Evolutionary conservation across 1,140 invertebrate genomes (phyloP).

Genomic region (Asbolus verrucosus): DNA sequence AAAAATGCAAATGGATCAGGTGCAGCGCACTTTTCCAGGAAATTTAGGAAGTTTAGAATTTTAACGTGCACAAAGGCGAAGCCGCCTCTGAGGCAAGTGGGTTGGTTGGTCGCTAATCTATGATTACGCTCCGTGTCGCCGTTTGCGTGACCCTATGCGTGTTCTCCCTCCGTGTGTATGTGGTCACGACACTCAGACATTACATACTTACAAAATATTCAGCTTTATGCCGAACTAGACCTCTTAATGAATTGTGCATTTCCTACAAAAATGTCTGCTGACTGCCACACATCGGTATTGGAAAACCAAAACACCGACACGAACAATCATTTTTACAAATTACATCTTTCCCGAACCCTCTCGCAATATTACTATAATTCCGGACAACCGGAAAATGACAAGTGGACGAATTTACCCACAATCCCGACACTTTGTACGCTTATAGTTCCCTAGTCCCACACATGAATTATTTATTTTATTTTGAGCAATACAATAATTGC

Average conservation of each 20-base stretch:
- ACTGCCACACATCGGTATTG: not conserved
- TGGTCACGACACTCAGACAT: slow-evolving; percentile 53
- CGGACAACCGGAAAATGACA: slow-evolving; percentile 1
- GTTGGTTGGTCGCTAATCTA: slow-evolving; percentile 52
- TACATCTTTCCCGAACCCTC: slow-evolving; percentile 1
- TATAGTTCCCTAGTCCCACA: not conserved
- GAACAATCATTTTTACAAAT: not conserved
- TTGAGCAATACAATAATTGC: slow-evolving; percentile 1
- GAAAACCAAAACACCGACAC: no score
- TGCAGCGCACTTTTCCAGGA: slow-evolving; percentile 24
- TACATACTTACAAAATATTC: slow-evolving; percentile 52
- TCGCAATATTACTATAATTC: not conserved
- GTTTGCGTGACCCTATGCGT: slow-evolving; percentile 51
- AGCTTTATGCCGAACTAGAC: slow-evolving; percentile 42
- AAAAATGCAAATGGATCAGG: slow-evolving; percentile 27
- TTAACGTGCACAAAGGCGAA: slow-evolving; percentile 40
- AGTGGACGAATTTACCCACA: not conserved
- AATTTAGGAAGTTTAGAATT: slow-evolving; percentile 32
- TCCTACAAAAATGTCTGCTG: slow-evolving; percentile 29
- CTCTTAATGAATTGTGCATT: slow-evolving; percentile 49
- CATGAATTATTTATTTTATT: slow-evolving; percentile 3
- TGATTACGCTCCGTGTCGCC: slow-evolving; percentile 50
- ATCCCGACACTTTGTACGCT: not conserved
- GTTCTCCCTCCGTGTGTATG: slow-evolving; percentile 46
- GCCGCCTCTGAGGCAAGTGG: slow-evolving; percentile 34